These are phyloP conservation scores for Tinea pellionella DNA, from an alignment of 2,888 invertebrate genomes.

Conservation along the genomic window DNA sequence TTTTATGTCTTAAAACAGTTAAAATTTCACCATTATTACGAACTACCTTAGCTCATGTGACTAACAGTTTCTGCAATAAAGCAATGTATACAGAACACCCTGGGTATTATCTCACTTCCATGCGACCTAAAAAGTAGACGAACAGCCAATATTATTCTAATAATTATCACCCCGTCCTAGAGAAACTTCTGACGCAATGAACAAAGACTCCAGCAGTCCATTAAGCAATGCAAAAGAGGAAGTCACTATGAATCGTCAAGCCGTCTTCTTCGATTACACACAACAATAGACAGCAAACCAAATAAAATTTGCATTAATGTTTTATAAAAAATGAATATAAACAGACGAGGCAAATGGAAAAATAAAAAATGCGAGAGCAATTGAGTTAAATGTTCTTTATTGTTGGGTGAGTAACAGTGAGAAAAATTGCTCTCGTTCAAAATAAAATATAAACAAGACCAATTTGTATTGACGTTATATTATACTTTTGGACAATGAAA, in stretches of 20 bases:
- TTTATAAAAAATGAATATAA: background rate
- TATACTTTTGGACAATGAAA: background rate
- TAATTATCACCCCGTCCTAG: too few relatives aligned
- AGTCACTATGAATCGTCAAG: too few relatives aligned
- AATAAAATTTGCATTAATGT: too few relatives aligned
- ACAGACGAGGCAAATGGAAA: background rate
- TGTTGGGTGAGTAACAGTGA: background rate
- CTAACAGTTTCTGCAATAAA: background rate
- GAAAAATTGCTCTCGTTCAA: background rate
- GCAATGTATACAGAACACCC: too few relatives aligned
- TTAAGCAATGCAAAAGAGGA: too few relatives aligned
- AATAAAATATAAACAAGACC: background rate
- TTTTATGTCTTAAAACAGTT: background rate
- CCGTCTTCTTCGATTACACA: too few relatives aligned
- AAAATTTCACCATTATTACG: background rate
- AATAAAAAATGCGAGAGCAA: background rate
- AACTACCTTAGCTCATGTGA: background rate
- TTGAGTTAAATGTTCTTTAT: background rate
- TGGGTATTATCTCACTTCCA: too few relatives aligned
- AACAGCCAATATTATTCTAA: too few relatives aligned
- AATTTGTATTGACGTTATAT: background rate
- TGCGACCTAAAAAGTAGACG: too few relatives aligned
- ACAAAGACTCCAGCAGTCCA: too few relatives aligned
- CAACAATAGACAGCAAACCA: too few relatives aligned
- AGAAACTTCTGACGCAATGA: too few relatives aligned